phyloP scores from a whole-genome alignment of 2,888 invertebrate species.

The Camponotus fellah region DNA sequence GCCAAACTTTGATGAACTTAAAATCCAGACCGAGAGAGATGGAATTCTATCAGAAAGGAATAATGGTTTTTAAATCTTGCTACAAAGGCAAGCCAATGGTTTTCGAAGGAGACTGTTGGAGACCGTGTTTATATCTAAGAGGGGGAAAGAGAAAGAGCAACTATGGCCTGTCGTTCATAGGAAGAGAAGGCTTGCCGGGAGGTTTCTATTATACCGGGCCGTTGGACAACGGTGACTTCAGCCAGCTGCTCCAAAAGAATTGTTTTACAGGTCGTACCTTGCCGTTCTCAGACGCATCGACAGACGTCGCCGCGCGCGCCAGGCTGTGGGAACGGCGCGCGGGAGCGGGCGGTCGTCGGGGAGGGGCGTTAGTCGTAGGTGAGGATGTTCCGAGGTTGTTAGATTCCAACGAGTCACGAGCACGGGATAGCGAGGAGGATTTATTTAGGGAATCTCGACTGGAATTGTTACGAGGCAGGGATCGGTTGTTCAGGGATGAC shows the following conservation, averaged over 20 bases:
- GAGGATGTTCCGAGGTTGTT: conserved; percentile 76
- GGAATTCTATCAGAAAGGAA: not conserved
- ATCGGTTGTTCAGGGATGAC: conserved; percentile 78
- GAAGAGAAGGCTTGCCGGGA: conserved; percentile 58
- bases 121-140: conserved; percentile 67
- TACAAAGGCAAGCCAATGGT: not conserved
- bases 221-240: conserved; percentile 88
- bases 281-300: conserved; percentile 85
- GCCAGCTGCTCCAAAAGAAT: conserved; percentile 91
- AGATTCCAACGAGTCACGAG: conserved; percentile 82
- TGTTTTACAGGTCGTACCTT: conserved; percentile 92
- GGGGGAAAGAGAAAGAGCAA: conserved; percentile 60
- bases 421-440: conserved; percentile 83
- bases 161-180: conserved; percentile 65
- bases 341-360: conserved; percentile 85
- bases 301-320: conserved; percentile 81
- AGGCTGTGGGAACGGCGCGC: conserved; percentile 84
- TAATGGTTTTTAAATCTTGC: not conserved
- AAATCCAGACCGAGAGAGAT: conserved; percentile 31
- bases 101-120: conserved; percentile 42
- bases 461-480: conserved; percentile 82
- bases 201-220: conserved; percentile 85
- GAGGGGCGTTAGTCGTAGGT: conserved; percentile 75
- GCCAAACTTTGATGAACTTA: conserved; percentile 48
- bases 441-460: conserved; percentile 83